phyloP scores from a whole-genome alignment of 2,797 vertebrate genomes.

The Gallinago stenura region DNA sequence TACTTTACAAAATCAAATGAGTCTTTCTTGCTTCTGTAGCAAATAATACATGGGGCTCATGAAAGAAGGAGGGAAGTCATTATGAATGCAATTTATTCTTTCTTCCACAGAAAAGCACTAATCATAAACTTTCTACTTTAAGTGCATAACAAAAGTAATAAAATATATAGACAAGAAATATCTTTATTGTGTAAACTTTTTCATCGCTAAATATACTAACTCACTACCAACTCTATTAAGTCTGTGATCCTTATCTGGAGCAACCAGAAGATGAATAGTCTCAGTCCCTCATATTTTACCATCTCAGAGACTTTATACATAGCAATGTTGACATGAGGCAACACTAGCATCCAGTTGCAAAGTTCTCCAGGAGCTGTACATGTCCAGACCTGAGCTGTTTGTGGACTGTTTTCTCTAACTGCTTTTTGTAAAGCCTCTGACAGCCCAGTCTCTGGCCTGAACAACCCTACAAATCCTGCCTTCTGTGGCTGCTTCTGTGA shows the following conservation, averaged over 20 bases:
- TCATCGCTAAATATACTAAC: neutral
- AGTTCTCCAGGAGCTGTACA: neutral
- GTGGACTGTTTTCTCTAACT: neutral
- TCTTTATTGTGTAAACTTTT: neutral
- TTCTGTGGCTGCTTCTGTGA: neutral
- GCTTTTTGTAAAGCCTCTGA: neutral
- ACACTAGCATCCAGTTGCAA: neutral
- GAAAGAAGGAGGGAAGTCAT: neutral
- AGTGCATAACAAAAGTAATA: neutral
- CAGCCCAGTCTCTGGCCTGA: neutral
- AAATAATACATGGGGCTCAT: neutral
- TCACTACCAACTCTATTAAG: neutral
- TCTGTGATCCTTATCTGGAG: neutral
- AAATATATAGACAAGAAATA: neutral
- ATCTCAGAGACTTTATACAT: neutral
- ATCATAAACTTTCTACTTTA: constrained; percentile 7
- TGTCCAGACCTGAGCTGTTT: neutral
- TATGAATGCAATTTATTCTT: neutral
- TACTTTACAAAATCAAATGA: neutral
- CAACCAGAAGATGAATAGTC: neutral
- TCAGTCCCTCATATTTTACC: constrained; percentile 8
- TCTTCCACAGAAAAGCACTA: neutral
- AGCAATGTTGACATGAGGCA: neutral
- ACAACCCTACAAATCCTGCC: neutral
- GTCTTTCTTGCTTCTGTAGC: neutral